Base-by-base conservation (phyloP, 2,113 vertebrate species). In the Trochalopteron elliotii region DNA sequence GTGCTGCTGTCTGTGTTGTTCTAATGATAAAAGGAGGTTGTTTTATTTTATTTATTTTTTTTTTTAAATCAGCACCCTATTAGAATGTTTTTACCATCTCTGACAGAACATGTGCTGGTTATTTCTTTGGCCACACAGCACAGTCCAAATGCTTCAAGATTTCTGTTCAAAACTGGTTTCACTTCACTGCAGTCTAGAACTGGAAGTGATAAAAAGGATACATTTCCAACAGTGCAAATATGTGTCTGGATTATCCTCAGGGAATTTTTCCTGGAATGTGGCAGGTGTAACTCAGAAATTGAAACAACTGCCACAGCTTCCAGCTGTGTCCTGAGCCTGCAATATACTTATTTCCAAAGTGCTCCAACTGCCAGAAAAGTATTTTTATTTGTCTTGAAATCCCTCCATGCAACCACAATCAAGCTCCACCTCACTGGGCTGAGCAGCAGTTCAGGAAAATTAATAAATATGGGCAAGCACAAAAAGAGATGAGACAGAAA, bases 241-340 rank as follows among this genome's bases (percentile, higher is more conserved):
- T 0, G 3, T 2, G 19, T 53, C 31, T 87, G 60, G 12, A 33
- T 84, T 52, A 18, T 23, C 49, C 25, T 50, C 60, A 40, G n/a
- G 23, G 25, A 92, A n/a, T 5, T 19, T 6, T 3, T 39, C 49
- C 52, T 1, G 3, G 39, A 35, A 82, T 17, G 27, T 27, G 42
- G 27, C n/a, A 57, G 0, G 2, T 1, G 7, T 31, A 59, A 59
- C 31, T 42, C 74, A 57, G 39, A 65, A 78, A 55, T 0, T 5
- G 28, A 68, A 78, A 57, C 12, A 37, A 45, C 6, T 10, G 45
- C 21, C 39, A 75, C 22, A 45, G 42, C 21, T 82, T 40, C 56
- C 16, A 75, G 40, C 2, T 35, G 11, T 35, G 10, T 71, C 65
- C 23, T 42, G 12, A 89, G 56, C 37, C 63, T 49, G 31, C n/a